Evolutionary conservation across 2,113 vertebrate species (phyloP), one percentile per base, ranked within the genome.

Genomic region (Cyanistes caeruleus): DNA sequence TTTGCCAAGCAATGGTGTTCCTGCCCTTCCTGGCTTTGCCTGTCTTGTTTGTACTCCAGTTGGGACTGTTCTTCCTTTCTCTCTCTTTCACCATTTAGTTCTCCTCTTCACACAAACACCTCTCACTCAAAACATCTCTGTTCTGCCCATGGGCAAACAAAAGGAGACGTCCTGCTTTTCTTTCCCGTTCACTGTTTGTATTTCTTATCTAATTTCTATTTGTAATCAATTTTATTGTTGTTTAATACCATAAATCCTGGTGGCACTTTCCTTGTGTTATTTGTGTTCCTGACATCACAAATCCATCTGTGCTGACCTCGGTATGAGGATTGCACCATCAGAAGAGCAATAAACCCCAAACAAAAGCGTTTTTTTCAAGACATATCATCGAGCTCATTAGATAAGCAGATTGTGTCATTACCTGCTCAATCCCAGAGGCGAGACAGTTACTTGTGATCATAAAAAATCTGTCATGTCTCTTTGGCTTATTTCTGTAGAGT

Each of bases 341-440:
- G 23, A 23, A 72, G 27, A 58, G 31, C 85, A 90, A 84, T 92
- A 93, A 90, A 63, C 19, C 7, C 53, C 11, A 0, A 31, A 31
- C 16, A 65, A 65, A 77, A 48, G 52, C 70, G 23, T 72, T 87
- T 52, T 59, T 72, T 52, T 28, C 48, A 79, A 55, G 59, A 37
- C 3, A 1, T 15, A 13, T 10, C 25, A 51, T 4, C 0, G 0
- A 59, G 56, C 35, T 69, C 1, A 4, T 85, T 64, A 67, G 59
- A 35, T 69, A 51, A 85, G 24, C 30, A 56, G n/a, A 48, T 53
- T 78, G 73, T 63, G 51, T 6, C 22, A 14, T 35, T 79, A 89
- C 81, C 84, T 75, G 31, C 35, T 51, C 49, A 63, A 3, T 90
- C 79, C 55, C 72, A 60, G 48, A 80, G 74, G 5, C 0, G 3